phyloP scores from a whole-genome alignment of 2,113 vertebrate genomes.

The Dicaeum eximium region DNA sequence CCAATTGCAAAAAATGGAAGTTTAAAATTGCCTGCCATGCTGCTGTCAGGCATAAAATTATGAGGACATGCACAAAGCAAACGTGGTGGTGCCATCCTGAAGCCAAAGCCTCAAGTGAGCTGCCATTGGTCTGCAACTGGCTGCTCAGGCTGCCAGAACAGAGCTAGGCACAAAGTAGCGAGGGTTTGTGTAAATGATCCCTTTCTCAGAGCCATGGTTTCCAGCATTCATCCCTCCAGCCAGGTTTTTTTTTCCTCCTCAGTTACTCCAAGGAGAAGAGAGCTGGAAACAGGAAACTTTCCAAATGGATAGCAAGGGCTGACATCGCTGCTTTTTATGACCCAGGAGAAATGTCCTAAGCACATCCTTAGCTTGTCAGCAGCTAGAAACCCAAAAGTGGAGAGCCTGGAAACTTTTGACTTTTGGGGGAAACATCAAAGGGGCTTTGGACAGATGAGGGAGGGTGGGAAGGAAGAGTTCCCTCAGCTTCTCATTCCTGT shows the following conservation, averaged over 20 bases:
- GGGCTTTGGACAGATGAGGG: neutral
- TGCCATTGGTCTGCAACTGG: neutral
- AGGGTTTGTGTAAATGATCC: neutral
- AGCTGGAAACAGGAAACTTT: neutral
- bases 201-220: neutral
- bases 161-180: neutral
- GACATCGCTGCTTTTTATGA: neutral
- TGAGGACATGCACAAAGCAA: neutral
- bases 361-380: neutral
- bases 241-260: neutral
- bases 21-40: fast-evolving
- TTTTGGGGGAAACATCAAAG: neutral
- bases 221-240: neutral
- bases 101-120: neutral
- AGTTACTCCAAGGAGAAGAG: neutral
- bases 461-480: neutral
- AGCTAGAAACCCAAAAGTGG: neutral
- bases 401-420: neutral
- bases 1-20: neutral
- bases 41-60: neutral
- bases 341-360: neutral
- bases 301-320: neutral
- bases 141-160: neutral
- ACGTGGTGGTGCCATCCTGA: fast-evolving
- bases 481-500: neutral